Percentiles rank a stretch among this genome's conserved stretches.
Evolutionary conservation across 2,797 vertebrate genomes (phyloP).

Genomic region (Manis javanica): DNA sequence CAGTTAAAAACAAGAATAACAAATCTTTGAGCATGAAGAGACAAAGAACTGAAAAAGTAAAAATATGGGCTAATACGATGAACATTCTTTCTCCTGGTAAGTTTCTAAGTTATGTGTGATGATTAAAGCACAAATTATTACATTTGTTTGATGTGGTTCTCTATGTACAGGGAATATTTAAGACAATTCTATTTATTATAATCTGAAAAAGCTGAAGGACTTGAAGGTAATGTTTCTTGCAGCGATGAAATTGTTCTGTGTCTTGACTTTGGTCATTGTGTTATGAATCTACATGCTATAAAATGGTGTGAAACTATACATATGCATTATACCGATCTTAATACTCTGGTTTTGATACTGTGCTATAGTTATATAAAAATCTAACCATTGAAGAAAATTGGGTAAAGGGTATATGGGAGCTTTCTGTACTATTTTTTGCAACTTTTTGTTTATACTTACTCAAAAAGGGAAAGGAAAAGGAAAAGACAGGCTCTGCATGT

Average conservation of each 20-base stretch:
- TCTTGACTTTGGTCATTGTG: neutral
- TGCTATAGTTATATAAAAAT: neutral
- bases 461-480: neutral
- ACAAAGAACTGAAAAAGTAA: neutral
- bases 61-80: neutral
- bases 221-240: neutral
- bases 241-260: neutral
- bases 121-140: neutral
- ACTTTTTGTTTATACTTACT: neutral
- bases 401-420: neutral
- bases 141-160: neutral
- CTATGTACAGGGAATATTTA: neutral
- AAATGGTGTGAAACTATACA: neutral
- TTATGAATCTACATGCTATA: neutral
- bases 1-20: neutral
- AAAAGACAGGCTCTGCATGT: neutral
- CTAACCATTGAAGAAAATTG: neutral
- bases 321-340: neutral
- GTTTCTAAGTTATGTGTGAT: constrained; percentile 23
- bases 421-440: neutral
- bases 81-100: neutral
- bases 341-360: neutral
- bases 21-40: neutral
- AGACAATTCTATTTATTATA: neutral
- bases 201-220: neutral